Evolutionary conservation across 1,140 invertebrate genomes (phyloP), one percentile per base, ranked within the genome.

Genomic region (Calycopis cecrops): DNA sequence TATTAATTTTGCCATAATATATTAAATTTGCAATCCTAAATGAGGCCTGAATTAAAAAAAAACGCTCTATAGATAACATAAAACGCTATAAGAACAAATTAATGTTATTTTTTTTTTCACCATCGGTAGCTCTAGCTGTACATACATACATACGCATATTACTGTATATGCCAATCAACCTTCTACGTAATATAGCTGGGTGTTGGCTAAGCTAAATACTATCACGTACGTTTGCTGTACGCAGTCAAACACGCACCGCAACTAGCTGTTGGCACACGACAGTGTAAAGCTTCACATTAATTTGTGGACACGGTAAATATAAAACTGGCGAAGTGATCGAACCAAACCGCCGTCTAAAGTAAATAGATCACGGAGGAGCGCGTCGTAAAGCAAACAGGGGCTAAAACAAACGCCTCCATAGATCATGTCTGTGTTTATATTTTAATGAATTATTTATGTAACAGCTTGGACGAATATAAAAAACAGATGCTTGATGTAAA

Each of bases 301-400:
- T 60, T 59, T 63, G 63, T 66, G 57, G 63, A 59, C 62, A 69
- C 44, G 56, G 60, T 67, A 72, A 80, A 76, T 71, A 78, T 69
- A 65, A 71, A 69, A 55, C 66, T 65, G 62, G 55, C 71, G 71
- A 71, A 70, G 71, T 69, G 79, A 78, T 81, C 71, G 79, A 80
- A 74, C 67, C 44, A 49, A 66, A 75, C 73, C 71, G 75, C 70
- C 80, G 79, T 77, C 66, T 67, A 56, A 67, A 69, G 75, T 79
- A 76, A 81, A 79, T 78, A 81, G 74, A 74, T 79, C 58, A 65
- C 59, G 14, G 44, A 59, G 52, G 59, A 64, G 62, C 66, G 70
- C 64, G n/a, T 28, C 67, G 65, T 71, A 71, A 70, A 76, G 68
- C 64, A 76, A 79, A 75, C 67, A 73, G 58, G 58, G 60, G 64